Percentiles rank a stretch among this genome's conserved stretches.
Conservation (phyloP, 1,140 invertebrate species). For the Calosoma granatense region DNA sequence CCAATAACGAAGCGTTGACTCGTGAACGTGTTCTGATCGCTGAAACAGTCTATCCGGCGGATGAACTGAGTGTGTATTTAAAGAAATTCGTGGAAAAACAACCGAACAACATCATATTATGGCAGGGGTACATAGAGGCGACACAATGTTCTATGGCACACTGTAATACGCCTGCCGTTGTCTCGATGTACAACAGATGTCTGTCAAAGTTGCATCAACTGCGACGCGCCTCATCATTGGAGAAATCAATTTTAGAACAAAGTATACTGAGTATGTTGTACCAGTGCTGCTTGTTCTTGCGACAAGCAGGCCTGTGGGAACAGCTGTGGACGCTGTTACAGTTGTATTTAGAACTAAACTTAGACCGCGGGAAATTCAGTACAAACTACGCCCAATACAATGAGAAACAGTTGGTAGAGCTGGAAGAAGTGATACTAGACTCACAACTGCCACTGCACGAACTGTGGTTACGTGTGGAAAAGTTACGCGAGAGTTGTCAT, state of each 20-base stretch:
- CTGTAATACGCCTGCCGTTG: conserved; percentile 44
- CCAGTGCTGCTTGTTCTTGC: conserved; percentile 50
- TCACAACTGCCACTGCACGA: conserved; percentile 53
- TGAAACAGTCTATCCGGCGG: conserved; percentile 40
- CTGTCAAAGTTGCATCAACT: conserved; percentile 42
- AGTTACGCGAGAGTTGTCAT: conserved; percentile 47
- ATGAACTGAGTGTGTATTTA: conserved; percentile 38
- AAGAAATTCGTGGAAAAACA: conserved; percentile 37
- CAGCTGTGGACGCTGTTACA: conserved; percentile 51
- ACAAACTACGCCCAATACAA: conserved; percentile 34
- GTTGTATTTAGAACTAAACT: conserved; percentile 48
- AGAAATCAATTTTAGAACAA: conserved; percentile 31
- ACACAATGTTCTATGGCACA: conserved; percentile 48
- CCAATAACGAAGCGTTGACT: conserved; percentile 35
- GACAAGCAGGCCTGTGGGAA: conserved; percentile 52
- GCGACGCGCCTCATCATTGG: conserved; percentile 23
- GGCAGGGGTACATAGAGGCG: conserved; percentile 46
- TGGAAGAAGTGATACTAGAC: conserved; percentile 51
- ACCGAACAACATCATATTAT: conserved; percentile 43
- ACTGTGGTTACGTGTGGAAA: conserved; percentile 55
- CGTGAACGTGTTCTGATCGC: conserved; percentile 39
- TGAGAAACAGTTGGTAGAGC: conserved; percentile 44
- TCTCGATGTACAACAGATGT: conserved; percentile 44
- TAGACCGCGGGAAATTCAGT: conserved; percentile 35
- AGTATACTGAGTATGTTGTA: conserved; percentile 42